Percentiles rank a stretch among this genome's conserved stretches.
Conservation (phyloP, 2,888 invertebrate species). For the Acleris cristana region DNA sequence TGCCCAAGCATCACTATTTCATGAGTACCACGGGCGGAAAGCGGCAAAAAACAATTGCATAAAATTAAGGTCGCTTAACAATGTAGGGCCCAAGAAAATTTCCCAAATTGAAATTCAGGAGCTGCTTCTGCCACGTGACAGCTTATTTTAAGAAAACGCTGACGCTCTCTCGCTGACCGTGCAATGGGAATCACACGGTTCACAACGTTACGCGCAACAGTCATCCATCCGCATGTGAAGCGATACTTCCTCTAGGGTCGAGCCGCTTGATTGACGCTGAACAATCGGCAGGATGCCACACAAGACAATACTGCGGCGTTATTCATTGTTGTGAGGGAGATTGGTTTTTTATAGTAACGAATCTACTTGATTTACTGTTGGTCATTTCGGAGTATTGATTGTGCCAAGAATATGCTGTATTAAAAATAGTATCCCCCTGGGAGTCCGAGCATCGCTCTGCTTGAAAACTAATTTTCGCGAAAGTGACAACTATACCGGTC, state of each 20-base stretch:
- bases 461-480: too few relatives aligned
- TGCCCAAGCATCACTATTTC: too few relatives aligned
- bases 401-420: too few relatives aligned
- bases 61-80: too few relatives aligned
- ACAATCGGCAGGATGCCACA: conserved; percentile 18
- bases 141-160: background rate
- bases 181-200: background rate
- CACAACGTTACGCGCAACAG: background rate
- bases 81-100: too few relatives aligned
- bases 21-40: too few relatives aligned
- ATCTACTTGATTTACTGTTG: background rate
- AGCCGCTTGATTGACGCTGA: conserved; percentile 8
- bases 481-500: too few relatives aligned
- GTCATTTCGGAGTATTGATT: background rate
- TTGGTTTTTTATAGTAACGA: background rate
- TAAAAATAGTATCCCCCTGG: too few relatives aligned
- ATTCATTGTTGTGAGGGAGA: background rate
- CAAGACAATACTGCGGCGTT: conserved; percentile 3
- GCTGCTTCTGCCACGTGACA: too few relatives aligned
- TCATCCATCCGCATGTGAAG: conserved; percentile 2
- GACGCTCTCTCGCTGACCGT: background rate
- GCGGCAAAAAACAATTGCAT: too few relatives aligned
- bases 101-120: too few relatives aligned
- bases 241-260: conserved; percentile 12
- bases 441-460: too few relatives aligned